These are phyloP conservation scores for Hypomesus transpacificus DNA, from an alignment of 2,113 vertebrate genomes.

Conservation along the genomic window DNA sequence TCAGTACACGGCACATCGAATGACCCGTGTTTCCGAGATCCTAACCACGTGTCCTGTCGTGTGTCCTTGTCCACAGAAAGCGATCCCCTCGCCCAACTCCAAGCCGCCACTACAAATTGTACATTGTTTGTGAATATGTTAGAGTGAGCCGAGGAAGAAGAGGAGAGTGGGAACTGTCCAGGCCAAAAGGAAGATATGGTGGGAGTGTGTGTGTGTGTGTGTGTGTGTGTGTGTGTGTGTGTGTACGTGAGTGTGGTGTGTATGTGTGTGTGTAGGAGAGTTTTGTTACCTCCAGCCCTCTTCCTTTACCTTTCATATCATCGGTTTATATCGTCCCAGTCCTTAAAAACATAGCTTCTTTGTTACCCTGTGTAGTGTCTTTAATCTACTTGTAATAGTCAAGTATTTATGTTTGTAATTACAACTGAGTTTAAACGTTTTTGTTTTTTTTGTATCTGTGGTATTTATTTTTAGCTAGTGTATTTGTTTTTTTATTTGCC, in stretches of 20 bases:
- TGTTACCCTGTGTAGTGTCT: constrained; percentile 62
- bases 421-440: constrained; percentile 67
- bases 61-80: constrained; percentile 58
- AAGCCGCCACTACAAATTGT: constrained; percentile 57
- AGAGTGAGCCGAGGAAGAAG: constrained; percentile 56
- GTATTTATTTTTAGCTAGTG: constrained; percentile 78
- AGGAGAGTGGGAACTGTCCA: constrained; percentile 31
- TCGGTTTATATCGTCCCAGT: constrained; percentile 39
- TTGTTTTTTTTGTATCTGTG: constrained; percentile 73
- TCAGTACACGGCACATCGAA: not conserved
- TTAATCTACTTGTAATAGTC: constrained; percentile 69
- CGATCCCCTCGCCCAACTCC: constrained; percentile 30
- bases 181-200: constrained; percentile 34
- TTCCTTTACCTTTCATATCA: constrained; percentile 28
- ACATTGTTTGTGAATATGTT: constrained; percentile 74
- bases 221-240: constrained; percentile 28
- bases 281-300: constrained; percentile 45
- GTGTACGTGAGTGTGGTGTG: constrained; percentile 17
- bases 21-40: not conserved
- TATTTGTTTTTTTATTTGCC: constrained; percentile 52
- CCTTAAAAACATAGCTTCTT: constrained; percentile 57
- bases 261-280: constrained; percentile 22
- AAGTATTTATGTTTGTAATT: constrained; percentile 80
- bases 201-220: constrained; percentile 26
- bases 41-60: not conserved